Conservation (phyloP, 2,888 invertebrate genomes). For the Cerastoderma edule region DNA sequence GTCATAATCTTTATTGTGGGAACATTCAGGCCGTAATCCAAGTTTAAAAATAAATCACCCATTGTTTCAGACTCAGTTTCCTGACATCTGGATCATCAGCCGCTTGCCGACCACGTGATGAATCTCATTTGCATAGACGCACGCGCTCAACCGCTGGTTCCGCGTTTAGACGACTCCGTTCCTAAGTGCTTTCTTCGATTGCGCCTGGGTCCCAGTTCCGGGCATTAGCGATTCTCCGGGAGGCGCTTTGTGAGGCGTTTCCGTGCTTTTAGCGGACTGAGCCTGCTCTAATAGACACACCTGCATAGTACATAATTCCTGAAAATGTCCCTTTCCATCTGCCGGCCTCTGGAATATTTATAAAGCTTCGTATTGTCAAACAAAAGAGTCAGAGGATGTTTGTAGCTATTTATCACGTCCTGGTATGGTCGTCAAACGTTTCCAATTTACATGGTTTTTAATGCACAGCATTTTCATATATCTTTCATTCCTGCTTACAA, state of each 20-base stretch:
- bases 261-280: constrained; percentile 34
- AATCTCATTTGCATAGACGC: constrained; percentile 50
- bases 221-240: constrained; percentile 49
- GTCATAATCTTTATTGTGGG: constrained; percentile 27
- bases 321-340: constrained; percentile 35
- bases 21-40: constrained; percentile 19
- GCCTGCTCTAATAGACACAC: constrained; percentile 33
- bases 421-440: no score
- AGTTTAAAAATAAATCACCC: constrained; percentile 40
- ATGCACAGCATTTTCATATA: no score
- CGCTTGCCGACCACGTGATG: constrained; percentile 54
- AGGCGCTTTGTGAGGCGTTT: constrained; percentile 21
- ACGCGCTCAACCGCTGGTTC: constrained; percentile 40
- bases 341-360: constrained; percentile 40
- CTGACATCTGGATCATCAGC: constrained; percentile 59
- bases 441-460: no score
- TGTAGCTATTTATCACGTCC: no score
- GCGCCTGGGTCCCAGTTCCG: constrained; percentile 37
- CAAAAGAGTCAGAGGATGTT: no score
- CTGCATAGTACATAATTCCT: constrained; percentile 44
- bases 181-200: constrained; percentile 49
- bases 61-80: constrained; percentile 51
- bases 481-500: no score
- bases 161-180: constrained; percentile 30
- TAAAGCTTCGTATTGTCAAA: no score